Evolutionary conservation across 2,888 invertebrate genomes (phyloP).

Genomic region (Morpho achilles): DNA sequence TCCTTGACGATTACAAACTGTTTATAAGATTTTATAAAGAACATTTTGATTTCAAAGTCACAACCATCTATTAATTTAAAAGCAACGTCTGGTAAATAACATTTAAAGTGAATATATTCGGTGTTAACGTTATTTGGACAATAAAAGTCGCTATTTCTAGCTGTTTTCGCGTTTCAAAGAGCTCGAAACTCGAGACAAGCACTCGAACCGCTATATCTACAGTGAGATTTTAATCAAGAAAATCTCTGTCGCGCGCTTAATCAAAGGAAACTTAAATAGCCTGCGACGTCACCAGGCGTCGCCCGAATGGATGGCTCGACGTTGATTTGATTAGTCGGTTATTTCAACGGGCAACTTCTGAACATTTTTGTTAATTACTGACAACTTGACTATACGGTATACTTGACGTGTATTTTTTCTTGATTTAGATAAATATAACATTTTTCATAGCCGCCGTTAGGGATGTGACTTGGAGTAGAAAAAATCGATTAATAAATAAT

Average conservation of each 20-base stretch:
- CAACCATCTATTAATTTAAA: too few relatives aligned
- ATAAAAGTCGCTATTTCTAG: slow-evolving; percentile 23
- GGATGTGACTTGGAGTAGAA: too few relatives aligned
- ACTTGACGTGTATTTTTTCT: background rate
- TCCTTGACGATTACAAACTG: too few relatives aligned
- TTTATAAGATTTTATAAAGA: too few relatives aligned
- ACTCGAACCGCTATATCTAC: slow-evolving; percentile 34
- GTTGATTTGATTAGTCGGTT: slow-evolving; percentile 39
- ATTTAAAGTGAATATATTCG: too few relatives aligned
- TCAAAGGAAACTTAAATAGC: slow-evolving; percentile 58
- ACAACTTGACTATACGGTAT: background rate
- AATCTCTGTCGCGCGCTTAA: slow-evolving; percentile 54
- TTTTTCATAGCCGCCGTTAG: too few relatives aligned
- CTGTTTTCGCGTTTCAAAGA: slow-evolving; percentile 51
- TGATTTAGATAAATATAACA: too few relatives aligned
- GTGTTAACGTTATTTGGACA: background rate
- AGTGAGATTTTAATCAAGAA: slow-evolving; percentile 61
- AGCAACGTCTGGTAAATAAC: too few relatives aligned
- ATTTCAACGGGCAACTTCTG: slow-evolving; percentile 3
- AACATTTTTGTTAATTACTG: background rate
- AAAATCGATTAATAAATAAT: too few relatives aligned
- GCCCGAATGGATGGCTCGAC: slow-evolving; percentile 19
- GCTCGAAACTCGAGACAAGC: slow-evolving; percentile 36
- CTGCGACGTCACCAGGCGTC: slow-evolving; percentile 28
- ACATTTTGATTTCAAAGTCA: too few relatives aligned